phyloP scores from a whole-genome alignment of 1,140 invertebrate species.

The Schlechtendalia chinensis region DNA sequence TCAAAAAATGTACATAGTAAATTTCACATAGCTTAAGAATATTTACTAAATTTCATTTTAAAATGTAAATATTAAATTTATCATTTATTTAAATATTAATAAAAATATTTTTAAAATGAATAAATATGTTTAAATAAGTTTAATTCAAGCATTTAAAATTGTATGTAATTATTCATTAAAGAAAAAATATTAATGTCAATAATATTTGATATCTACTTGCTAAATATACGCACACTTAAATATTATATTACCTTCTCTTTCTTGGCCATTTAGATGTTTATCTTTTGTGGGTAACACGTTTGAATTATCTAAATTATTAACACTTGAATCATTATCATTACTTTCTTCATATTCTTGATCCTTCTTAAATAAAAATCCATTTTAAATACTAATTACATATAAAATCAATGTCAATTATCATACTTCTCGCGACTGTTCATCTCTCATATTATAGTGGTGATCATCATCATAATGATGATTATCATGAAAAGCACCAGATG shows the following conservation, averaged over 20 bases:
- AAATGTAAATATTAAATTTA: no score
- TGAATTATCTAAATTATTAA: constrained; percentile 45
- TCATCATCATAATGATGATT: constrained; percentile 63
- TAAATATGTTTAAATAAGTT: no score
- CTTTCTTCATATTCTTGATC: constrained; percentile 43
- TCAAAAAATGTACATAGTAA: no score
- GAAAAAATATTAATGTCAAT: no score
- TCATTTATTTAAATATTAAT: no score
- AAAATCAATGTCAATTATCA: neutral
- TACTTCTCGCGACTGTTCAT: constrained; percentile 27
- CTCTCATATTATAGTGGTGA: constrained; percentile 52
- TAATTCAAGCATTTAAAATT: no score
- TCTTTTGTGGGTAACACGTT: constrained; percentile 18
- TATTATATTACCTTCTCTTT: constrained; percentile 31
- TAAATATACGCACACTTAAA: no score
- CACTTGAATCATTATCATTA: constrained; percentile 12
- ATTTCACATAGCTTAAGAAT: no score
- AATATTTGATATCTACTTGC: no score
- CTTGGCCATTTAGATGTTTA: constrained; percentile 36
- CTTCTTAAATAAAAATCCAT: constrained; percentile 11
- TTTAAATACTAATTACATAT: neutral
- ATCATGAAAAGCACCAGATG: constrained; percentile 78
- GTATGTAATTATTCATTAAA: no score
- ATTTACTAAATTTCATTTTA: no score
- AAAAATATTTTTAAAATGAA: no score